These are phyloP conservation scores for Panulirus ornatus DNA, from an alignment of 1,140 invertebrate species.

Conservation along the genomic window DNA sequence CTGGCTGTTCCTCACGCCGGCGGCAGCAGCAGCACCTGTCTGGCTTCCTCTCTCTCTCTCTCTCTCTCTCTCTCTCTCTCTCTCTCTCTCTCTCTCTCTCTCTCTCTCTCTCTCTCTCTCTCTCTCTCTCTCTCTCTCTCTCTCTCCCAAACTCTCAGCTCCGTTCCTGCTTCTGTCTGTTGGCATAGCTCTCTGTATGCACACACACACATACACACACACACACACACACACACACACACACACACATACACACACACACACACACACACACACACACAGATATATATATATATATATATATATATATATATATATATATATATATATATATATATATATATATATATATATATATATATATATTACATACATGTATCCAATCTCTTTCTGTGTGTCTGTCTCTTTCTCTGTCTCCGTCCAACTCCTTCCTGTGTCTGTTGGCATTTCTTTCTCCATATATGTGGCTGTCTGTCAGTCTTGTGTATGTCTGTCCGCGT, in stretches of 20 bases:
- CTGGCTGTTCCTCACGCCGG: not conserved
- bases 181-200: not conserved
- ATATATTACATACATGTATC: no score
- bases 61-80: not conserved
- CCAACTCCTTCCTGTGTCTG: no score
- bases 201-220: conserved; percentile 16
- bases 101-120: not conserved
- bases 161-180: no score
- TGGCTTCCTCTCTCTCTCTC: not conserved
- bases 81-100: conserved; percentile 18
- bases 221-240: conserved; percentile 15
- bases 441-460: no score
- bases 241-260: not conserved
- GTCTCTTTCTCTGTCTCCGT: not conserved
- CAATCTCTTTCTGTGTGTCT: no score
- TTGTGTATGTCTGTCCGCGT: no score
- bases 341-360: no score
- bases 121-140: not conserved
- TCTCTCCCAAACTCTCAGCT: not conserved
- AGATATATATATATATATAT: no score
- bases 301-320: no score
- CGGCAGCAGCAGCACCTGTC: not conserved
- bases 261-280: no score
- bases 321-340: no score
- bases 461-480: no score